Evolutionary conservation across 2,888 invertebrate species (phyloP).

Genomic region (Pterostichus niger): DNA sequence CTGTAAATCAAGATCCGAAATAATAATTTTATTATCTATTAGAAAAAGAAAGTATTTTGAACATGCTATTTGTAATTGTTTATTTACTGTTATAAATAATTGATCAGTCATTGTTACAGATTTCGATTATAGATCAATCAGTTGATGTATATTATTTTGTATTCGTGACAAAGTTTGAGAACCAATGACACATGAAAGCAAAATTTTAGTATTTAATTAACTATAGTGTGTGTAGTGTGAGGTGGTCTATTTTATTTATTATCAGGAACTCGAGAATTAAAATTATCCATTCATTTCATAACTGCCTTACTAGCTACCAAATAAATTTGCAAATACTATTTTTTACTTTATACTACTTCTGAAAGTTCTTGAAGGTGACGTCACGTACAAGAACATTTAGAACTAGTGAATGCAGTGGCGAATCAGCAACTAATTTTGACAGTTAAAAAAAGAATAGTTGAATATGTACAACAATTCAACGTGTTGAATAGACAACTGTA

Average conservation of each 20-base stretch:
- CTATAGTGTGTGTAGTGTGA: constrained; percentile 59
- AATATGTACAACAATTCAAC: constrained; percentile 57
- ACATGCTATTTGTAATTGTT: constrained; percentile 16
- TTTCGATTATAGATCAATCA: constrained; percentile 39
- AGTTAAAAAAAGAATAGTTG: constrained; percentile 58
- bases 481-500: constrained; percentile 62
- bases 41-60: constrained; percentile 32
- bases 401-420: neutral
- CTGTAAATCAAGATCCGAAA: constrained; percentile 20
- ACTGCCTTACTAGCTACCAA: constrained; percentile 45
- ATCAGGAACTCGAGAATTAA: constrained; percentile 64
- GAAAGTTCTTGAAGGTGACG: neutral
- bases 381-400: neutral
- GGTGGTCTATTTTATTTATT: constrained; percentile 63
- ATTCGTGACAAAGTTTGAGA: constrained; percentile 39
- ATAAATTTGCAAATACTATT: constrained; percentile 30
- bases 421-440: constrained; percentile 43
- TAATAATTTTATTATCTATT: constrained; percentile 2
- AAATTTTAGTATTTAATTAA: constrained; percentile 52
- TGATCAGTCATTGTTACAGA: constrained; percentile 34
- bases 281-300: constrained; percentile 57
- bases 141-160: neutral
- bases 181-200: constrained; percentile 56
- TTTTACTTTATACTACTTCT: neutral
- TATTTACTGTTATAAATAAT: constrained; percentile 31